Percentiles rank a stretch among this genome's conserved stretches.
Evolutionary conservation across 1,140 invertebrate genomes (phyloP).

Genomic region (Ctenoplectra terminalis): DNA sequence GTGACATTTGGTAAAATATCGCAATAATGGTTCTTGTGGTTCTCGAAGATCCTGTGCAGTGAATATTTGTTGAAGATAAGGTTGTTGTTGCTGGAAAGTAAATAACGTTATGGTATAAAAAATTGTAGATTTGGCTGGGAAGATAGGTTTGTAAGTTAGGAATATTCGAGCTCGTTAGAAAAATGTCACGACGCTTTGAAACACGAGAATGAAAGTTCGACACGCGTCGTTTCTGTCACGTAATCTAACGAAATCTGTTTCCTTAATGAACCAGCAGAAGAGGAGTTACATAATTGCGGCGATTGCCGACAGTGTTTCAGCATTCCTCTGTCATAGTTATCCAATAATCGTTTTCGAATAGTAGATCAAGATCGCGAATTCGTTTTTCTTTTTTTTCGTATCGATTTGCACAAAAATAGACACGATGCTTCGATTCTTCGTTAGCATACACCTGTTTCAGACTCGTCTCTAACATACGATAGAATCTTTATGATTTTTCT

Average conservation of each 20-base stretch:
- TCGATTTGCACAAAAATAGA: neutral
- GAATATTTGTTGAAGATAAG: neutral
- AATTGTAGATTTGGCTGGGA: too few relatives aligned
- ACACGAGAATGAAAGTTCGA: constrained; percentile 59
- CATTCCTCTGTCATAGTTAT: constrained; percentile 35
- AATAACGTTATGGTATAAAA: neutral
- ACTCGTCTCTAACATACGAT: constrained; percentile 23
- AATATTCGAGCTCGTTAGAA: neutral
- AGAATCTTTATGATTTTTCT: neutral
- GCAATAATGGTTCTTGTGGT: neutral
- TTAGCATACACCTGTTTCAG: neutral
- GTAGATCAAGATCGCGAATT: neutral
- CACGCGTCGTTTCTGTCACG: constrained; percentile 41
- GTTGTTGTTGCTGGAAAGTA: neutral
- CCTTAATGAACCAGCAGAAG: constrained; percentile 28
- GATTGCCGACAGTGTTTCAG: constrained; percentile 28
- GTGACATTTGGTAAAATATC: neutral
- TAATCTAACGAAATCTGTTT: constrained; percentile 59
- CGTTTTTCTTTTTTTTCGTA: neutral
- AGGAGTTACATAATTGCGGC: constrained; percentile 50
- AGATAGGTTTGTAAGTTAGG: neutral
- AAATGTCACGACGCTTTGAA: neutral
- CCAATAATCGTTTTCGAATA: neutral
- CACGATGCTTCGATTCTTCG: too few relatives aligned
- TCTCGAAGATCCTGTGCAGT: neutral